Evolutionary conservation across 2,113 vertebrate genomes (phyloP).

Genomic region (Microcebus griseorufus): DNA sequence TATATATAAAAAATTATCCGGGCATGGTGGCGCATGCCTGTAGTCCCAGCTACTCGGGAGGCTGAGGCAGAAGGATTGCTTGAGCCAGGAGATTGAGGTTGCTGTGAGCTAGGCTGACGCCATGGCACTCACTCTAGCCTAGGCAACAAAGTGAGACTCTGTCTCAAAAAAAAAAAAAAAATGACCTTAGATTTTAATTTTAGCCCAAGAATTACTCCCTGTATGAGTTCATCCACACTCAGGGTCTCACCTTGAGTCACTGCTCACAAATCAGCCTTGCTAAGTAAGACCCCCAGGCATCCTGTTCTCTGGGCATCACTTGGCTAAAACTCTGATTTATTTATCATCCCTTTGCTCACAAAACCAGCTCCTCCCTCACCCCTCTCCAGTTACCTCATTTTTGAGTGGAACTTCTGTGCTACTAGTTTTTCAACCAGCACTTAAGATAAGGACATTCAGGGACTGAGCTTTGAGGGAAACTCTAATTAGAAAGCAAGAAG

Average conservation of each 20-base stretch:
- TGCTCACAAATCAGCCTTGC: background rate
- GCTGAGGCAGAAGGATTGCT: too few species aligned
- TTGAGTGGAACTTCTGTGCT: background rate
- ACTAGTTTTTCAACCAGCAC: background rate
- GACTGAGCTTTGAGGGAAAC: conserved; percentile 22
- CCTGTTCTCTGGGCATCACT: background rate
- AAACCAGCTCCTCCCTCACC: background rate
- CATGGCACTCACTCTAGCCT: too few species aligned
- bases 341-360: background rate
- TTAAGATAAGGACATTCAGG: conserved; percentile 19
- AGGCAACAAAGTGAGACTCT: too few species aligned
- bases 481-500: background rate
- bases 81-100: too few species aligned
- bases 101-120: too few species aligned
- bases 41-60: too few species aligned
- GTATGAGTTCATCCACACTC: background rate
- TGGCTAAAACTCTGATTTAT: background rate
- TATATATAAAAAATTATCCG: too few species aligned
- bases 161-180: too few species aligned
- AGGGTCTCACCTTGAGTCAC: background rate
- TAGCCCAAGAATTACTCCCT: background rate
- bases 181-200: conserved; percentile 2
- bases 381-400: background rate
- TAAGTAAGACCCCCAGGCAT: background rate
- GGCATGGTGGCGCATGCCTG: too few species aligned